Evolutionary conservation across 2,888 invertebrate genomes (phyloP).

Genomic region (Coecobrya sp.): DNA sequence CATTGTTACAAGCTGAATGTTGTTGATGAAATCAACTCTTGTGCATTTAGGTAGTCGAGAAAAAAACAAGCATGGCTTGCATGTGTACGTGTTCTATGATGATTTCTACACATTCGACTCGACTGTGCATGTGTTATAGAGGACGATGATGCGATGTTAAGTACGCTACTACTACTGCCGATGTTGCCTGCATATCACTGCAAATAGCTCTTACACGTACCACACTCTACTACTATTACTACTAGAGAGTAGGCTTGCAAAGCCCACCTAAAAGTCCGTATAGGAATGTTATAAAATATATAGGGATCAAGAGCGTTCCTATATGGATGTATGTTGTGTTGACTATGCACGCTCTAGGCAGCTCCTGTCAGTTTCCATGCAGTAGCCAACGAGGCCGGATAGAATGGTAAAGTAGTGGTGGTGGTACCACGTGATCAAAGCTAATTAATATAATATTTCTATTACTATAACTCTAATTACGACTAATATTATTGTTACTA

Average conservation of each 20-base stretch:
- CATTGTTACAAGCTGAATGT: slow-evolving; percentile 67
- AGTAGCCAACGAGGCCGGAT: slow-evolving; percentile 82
- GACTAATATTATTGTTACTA: slow-evolving; percentile 30
- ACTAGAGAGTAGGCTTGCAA: not conserved
- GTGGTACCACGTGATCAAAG: slow-evolving; percentile 79
- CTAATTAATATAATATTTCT: slow-evolving; percentile 67
- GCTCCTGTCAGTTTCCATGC: slow-evolving; percentile 82
- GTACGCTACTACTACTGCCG: slow-evolving; percentile 8
- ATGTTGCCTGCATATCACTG: not conserved
- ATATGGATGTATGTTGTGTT: slow-evolving; percentile 61
- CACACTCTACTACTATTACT: not conserved
- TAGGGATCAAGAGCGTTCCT: slow-evolving; percentile 16
- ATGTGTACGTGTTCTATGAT: slow-evolving; percentile 64
- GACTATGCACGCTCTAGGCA: slow-evolving; percentile 63
- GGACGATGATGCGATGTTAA: not conserved
- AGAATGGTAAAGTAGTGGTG: slow-evolving; percentile 80
- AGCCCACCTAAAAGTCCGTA: not conserved
- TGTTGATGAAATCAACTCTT: slow-evolving; percentile 77
- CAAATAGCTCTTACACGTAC: slow-evolving; percentile 21
- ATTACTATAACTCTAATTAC: slow-evolving; percentile 54
- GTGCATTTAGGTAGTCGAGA: slow-evolving; percentile 56
- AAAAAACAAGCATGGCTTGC: slow-evolving; percentile 77
- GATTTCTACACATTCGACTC: not conserved
- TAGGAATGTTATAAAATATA: not conserved
- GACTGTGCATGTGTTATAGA: slow-evolving; percentile 13